Base-by-base conservation (phyloP, 1,140 invertebrate species). In the Ostrea denselamellosa region DNA sequence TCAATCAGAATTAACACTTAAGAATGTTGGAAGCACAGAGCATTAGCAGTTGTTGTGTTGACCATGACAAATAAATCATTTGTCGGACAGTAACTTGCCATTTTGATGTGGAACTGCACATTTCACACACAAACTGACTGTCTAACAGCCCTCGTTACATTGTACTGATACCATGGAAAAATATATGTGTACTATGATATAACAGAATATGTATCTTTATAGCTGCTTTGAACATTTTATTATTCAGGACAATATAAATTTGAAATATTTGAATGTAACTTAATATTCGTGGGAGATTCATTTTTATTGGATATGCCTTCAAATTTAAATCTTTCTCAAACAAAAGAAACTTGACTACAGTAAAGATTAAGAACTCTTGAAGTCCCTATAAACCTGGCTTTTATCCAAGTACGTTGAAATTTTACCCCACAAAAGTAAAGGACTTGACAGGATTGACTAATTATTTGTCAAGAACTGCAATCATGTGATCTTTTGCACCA, bases 101-200 rank as follows among this genome's bases (percentile, higher is more conserved):
- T 17, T 22, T 44, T 77, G 68, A 77, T 77, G 68, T 77, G 68
- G 34, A 77, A 77, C 68, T 77, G 68, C 68, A 77, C 68, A 77
- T 77, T 77, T 77, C 68, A 77, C 68, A 77, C 68, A 77, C 68
- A 77, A 77, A 77, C 25, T 77, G 68, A 14, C 68, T 77, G 14
- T 28, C 0, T 44, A 77, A 62, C 34, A 44, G 34, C 34, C 34
- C 34, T 44, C 34, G 34, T 44, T 44, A 44, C 34, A 44, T 44
- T 17, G 56, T 19, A 19, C 19, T 19, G 5, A 62, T 19, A 62
- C n/a, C n/a, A 19, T 19, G 56, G n/a, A 62, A 19, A 62, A n/a
- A 17, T 62, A 19, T 17, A 62, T 28, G 28, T 77, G 25, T 77
- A 77, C 68, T 28, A 25, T 28, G 2, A 77, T 34, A 4, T 77